phyloP scores from a whole-genome alignment of 1,140 invertebrate genomes.

The Conus betulinus region DNA sequence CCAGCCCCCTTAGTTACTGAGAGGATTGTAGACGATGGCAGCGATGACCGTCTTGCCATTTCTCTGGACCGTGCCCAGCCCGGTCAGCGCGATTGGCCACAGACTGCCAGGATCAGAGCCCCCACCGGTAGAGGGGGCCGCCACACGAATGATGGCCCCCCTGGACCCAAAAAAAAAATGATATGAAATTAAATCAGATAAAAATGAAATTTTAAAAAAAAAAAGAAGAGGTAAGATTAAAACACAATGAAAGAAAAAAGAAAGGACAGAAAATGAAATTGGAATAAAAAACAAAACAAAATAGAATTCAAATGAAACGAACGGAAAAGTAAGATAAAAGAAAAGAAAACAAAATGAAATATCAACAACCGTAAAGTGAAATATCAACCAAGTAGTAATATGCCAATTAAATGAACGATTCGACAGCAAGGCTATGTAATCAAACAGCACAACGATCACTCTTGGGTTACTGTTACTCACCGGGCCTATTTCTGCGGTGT shows the following conservation, averaged over 20 bases:
- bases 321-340: not conserved
- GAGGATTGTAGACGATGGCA: constrained; percentile 60
- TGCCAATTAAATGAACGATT: no score
- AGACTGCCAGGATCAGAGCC: constrained; percentile 51
- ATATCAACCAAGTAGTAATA: no score
- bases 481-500: no score
- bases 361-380: no score
- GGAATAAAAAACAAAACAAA: not conserved
- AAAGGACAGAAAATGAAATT: not conserved
- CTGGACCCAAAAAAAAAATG: constrained; percentile 33
- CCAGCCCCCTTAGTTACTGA: constrained; percentile 37
- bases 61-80: constrained; percentile 45
- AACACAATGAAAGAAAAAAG: not conserved
- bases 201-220: no score
- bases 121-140: constrained; percentile 51
- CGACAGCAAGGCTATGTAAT: no score
- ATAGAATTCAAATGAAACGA: not conserved
- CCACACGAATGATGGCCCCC: constrained; percentile 49
- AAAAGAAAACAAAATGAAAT: not conserved
- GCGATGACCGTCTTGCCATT: constrained; percentile 55
- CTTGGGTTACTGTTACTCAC: no score
- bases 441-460: no score
- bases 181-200: no score
- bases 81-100: constrained; percentile 46
- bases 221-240: no score